Conservation (phyloP, 2,888 invertebrate genomes). For the Crocallis elinguaria region DNA sequence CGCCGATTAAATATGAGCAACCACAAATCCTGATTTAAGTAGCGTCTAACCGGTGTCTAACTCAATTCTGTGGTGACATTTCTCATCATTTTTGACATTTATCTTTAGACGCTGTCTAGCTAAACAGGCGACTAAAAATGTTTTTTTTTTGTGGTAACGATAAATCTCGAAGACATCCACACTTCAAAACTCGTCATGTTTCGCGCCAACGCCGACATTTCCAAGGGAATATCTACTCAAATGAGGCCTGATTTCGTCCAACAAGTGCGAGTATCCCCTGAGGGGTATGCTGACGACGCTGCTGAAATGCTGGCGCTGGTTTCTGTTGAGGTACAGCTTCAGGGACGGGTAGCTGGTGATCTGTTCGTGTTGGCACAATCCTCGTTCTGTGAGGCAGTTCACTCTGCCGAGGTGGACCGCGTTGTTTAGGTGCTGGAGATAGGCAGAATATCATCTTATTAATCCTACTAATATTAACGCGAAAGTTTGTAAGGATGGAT, state of each 20-base stretch:
- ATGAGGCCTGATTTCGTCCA: constrained; percentile 59
- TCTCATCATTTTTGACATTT: background rate
- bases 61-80: no score
- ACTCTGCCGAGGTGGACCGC: constrained; percentile 72
- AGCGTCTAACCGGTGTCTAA: no score
- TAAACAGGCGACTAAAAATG: background rate
- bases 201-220: constrained; percentile 45
- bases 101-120: no score
- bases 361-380: constrained; percentile 72
- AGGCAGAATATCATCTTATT: constrained; percentile 41
- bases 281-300: constrained; percentile 58
- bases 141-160: background rate
- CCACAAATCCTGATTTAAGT: no score
- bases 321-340: constrained; percentile 62
- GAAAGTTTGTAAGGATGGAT: no score
- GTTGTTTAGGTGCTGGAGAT: constrained; percentile 59
- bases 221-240: constrained; percentile 49
- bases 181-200: constrained; percentile 68
- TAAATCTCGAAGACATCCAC: background rate
- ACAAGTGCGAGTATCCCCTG: constrained; percentile 49
- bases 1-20: no score
- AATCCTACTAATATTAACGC: no score
- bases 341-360: constrained; percentile 71
- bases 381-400: constrained; percentile 71
- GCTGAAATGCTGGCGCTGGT: constrained; percentile 52